These are phyloP conservation scores for Buphagus erythrorhynchus DNA, from an alignment of 2,797 vertebrate genomes.

Conservation along the genomic window DNA sequence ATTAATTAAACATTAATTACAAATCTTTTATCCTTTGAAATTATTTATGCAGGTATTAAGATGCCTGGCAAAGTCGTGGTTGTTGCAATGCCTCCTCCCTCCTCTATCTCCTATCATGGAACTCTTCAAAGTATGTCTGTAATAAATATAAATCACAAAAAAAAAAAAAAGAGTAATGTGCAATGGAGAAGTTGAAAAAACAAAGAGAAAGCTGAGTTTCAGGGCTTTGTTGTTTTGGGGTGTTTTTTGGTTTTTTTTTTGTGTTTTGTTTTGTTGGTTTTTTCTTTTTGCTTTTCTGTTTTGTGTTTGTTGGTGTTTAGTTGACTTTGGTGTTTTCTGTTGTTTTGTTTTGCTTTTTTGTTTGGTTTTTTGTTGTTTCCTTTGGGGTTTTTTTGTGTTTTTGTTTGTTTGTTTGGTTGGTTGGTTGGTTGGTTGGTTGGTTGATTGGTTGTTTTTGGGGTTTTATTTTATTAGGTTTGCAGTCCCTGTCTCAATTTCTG, in stretches of 20 bases:
- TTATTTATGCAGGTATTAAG: neutral
- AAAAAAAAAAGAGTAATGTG: neutral
- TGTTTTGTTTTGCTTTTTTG: too few relatives aligned
- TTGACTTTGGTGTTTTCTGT: too few relatives aligned
- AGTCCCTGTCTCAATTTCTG: neutral
- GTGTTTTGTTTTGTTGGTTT: too few relatives aligned
- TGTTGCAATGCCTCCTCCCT: accelerated
- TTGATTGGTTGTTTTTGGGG: too few relatives aligned
- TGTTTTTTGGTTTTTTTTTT: neutral
- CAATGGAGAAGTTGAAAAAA: neutral
- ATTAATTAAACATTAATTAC: neutral
- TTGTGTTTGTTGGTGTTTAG: too few relatives aligned
- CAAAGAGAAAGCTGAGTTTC: neutral
- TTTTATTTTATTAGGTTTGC: neutral
- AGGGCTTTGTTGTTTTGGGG: neutral
- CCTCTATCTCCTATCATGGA: accelerated
- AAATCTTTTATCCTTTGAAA: neutral
- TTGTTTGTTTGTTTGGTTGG: too few relatives aligned
- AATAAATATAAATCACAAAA: neutral
- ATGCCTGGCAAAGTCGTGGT: neutral
- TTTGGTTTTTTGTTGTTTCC: neutral
- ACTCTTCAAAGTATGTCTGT: neutral
- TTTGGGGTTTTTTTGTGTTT: too few relatives aligned
- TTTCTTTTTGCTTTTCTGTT: neutral
- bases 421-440: neutral